Conservation (phyloP, 2,797 vertebrate species). For the Mareca strepera region DNA sequence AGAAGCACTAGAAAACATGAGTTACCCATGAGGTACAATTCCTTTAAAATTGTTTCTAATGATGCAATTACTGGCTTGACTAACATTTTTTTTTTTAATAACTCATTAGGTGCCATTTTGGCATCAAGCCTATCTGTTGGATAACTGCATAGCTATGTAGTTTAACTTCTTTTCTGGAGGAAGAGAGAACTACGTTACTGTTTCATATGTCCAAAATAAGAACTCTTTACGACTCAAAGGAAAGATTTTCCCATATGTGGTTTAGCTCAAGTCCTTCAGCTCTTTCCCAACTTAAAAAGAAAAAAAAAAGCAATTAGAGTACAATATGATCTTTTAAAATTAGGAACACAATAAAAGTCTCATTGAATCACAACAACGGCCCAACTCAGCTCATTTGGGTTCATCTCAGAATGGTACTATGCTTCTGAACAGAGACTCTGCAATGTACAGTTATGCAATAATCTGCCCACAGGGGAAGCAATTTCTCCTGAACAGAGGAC, state of each 20-base stretch:
- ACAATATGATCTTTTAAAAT: conserved; percentile 17
- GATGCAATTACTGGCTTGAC: conserved; percentile 54
- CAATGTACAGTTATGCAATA: not conserved
- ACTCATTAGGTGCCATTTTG: conserved; percentile 59
- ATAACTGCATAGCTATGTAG: conserved; percentile 40
- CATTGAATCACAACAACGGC: conserved; percentile 7
- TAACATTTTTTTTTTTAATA: conserved; percentile 18
- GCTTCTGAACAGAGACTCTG: not conserved
- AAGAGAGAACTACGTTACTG: not conserved
- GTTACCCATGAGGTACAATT: conserved; percentile 12
- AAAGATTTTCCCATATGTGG: not conserved
- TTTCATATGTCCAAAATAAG: not conserved
- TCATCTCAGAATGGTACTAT: not conserved
- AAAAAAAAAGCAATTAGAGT: not conserved
- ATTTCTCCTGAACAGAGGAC: conserved; percentile 14
- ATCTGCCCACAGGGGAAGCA: not conserved
- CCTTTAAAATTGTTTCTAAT: conserved; percentile 37
- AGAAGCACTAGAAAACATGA: not conserved
- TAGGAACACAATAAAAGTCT: conserved; percentile 11
- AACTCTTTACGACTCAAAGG: not conserved
- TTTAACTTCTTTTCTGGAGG: conserved; percentile 24
- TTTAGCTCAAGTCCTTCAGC: not conserved
- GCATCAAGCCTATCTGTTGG: conserved; percentile 44
- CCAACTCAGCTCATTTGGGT: not conserved
- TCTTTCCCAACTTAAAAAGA: not conserved